phyloP scores from a whole-genome alignment of 1,140 invertebrate genomes.

The Musca domestica region DNA sequence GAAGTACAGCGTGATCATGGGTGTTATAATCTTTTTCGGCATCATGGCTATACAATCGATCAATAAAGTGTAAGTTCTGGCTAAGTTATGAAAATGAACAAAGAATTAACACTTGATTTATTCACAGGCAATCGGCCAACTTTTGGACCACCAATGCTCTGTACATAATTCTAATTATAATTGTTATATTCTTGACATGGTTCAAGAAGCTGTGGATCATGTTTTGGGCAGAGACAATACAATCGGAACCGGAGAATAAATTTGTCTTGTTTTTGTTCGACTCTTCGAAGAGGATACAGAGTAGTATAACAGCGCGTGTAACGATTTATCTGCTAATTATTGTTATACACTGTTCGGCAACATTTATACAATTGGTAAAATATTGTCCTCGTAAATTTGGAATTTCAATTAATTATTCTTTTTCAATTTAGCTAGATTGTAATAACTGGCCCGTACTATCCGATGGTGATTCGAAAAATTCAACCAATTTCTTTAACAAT shows the following conservation, averaged over 20 bases:
- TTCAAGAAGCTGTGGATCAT: constrained; percentile 52
- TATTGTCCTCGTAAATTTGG: no score
- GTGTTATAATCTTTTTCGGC: constrained; percentile 35
- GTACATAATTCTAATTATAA: constrained; percentile 41
- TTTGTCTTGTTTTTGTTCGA: constrained; percentile 55
- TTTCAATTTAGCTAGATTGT: constrained; percentile 21
- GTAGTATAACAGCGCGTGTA: constrained; percentile 62
- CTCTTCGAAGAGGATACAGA: constrained; percentile 59
- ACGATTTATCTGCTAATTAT: constrained; percentile 67
- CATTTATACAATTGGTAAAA: constrained; percentile 64
- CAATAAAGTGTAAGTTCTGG: constrained; percentile 29
- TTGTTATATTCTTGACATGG: constrained; percentile 52
- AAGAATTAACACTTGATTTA: no score
- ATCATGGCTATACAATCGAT: constrained; percentile 42
- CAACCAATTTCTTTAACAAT: background rate
- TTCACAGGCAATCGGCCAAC: constrained; percentile 14
- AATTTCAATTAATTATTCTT: background rate
- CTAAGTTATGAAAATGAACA: no score
- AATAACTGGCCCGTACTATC: background rate
- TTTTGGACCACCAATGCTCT: constrained; percentile 32
- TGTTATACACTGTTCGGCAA: constrained; percentile 61
- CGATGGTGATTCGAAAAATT: background rate
- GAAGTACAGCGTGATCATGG: constrained; percentile 45
- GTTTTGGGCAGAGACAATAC: constrained; percentile 41
- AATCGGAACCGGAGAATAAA: constrained; percentile 40